A percentile compares a stretch with the other conserved stretches of the same genome.
Evolutionary conservation across 2,797 vertebrate genomes (phyloP).

Genomic region (Meriones psammophilus): DNA sequence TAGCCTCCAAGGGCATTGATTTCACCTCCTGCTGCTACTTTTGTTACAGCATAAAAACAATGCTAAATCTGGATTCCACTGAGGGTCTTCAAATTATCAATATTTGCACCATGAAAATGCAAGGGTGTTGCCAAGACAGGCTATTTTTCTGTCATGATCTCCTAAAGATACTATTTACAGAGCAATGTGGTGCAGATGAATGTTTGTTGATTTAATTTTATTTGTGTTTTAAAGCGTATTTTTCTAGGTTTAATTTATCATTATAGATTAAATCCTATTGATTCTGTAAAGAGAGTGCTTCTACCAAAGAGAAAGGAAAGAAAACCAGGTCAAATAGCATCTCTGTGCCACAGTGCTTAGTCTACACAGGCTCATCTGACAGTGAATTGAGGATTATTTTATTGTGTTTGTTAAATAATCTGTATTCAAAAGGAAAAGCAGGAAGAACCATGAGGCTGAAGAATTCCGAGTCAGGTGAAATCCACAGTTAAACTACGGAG

Average conservation of each 20-base stretch:
- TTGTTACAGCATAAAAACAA: conserved; percentile 94
- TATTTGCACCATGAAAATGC: conserved; percentile 91
- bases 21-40: conserved; percentile 94
- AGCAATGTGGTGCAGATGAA: conserved; percentile 83
- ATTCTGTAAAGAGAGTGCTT: conserved; percentile 74
- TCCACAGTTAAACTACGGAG: conserved; percentile 55
- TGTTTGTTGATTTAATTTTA: conserved; percentile 87
- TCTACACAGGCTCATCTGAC: conserved; percentile 74
- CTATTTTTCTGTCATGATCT: conserved; percentile 88
- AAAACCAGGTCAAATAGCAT: conserved; percentile 32
- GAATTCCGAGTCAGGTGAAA: conserved; percentile 83
- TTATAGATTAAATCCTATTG: conserved; percentile 80
- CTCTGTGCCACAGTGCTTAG: conserved; percentile 77
- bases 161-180: conserved; percentile 88
- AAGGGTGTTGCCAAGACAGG: conserved; percentile 86
- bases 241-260: conserved; percentile 83
- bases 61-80: conserved; percentile 91
- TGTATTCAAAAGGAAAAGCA: conserved; percentile 77
- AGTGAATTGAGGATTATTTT: conserved; percentile 75
- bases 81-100: conserved; percentile 93
- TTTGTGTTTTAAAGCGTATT: conserved; percentile 85
- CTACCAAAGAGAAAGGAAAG: conserved; percentile 55
- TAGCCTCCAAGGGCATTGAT: conserved; percentile 95
- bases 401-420: conserved; percentile 79
- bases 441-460: conserved; percentile 74